Evolutionary conservation across 2,888 invertebrate species (phyloP).

Genomic region (Pollenia angustigena): DNA sequence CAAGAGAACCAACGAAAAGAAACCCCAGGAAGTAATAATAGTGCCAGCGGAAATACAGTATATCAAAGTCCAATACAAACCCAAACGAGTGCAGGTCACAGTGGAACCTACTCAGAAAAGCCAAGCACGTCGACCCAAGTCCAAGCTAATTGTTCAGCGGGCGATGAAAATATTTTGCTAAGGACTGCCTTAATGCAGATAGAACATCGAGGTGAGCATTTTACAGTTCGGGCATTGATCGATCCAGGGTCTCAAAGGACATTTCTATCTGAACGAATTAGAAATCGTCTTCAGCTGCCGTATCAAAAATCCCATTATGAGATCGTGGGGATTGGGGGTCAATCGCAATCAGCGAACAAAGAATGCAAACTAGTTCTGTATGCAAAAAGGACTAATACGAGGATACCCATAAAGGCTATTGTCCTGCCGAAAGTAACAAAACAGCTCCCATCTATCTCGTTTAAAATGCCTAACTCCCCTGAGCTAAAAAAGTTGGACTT

Average conservation of each 20-base stretch:
- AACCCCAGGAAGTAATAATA: too few species aligned
- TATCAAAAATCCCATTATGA: background rate
- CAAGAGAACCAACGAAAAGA: too few species aligned
- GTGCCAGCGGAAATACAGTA: too few species aligned
- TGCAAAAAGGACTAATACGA: background rate
- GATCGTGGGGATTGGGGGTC: background rate
- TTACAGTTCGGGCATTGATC: background rate
- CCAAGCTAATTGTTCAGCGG: too few species aligned
- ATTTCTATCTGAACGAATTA: background rate
- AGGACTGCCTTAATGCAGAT: too few species aligned
- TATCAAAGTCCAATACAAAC: too few species aligned
- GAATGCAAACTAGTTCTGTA: background rate
- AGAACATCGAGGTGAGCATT: too few species aligned
- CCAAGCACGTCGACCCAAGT: too few species aligned
- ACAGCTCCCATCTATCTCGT: background rate
- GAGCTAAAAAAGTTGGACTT: slow-evolving; percentile 1
- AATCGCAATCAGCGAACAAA: background rate
- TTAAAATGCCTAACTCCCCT: background rate
- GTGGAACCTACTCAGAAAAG: too few species aligned
- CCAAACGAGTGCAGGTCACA: too few species aligned
- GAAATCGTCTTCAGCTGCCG: background rate
- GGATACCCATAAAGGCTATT: background rate
- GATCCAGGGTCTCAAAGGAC: background rate
- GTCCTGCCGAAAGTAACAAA: background rate
- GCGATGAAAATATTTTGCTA: too few species aligned